Evolutionary conservation across 2,797 vertebrate genomes (phyloP).

Genomic region (Tiaroga cobitis): DNA sequence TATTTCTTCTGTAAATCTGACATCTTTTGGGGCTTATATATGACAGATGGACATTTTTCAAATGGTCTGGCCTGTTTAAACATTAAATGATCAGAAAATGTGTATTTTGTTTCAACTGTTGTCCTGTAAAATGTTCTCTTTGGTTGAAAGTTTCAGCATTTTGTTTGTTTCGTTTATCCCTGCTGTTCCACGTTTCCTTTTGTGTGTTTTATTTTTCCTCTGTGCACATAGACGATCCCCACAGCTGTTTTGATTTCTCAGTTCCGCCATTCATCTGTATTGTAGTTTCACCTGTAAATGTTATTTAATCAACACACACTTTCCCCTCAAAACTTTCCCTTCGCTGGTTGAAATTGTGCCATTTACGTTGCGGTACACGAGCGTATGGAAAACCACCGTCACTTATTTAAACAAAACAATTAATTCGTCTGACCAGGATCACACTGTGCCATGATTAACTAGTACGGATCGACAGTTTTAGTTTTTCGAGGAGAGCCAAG

Average conservation of each 20-base stretch:
- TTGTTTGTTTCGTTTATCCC: slow-evolving; percentile 12
- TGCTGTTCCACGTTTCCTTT: slow-evolving; percentile 36
- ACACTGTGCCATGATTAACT: slow-evolving; percentile 83
- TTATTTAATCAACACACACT: slow-evolving; percentile 65
- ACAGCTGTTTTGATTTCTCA: slow-evolving; percentile 65
- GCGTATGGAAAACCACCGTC: slow-evolving; percentile 59
- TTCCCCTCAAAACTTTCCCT: slow-evolving; percentile 66
- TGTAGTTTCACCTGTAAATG: slow-evolving; percentile 61
- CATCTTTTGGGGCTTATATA: not conserved
- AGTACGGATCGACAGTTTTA: slow-evolving; percentile 80
- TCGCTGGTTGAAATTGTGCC: slow-evolving; percentile 84
- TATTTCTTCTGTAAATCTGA: slow-evolving; percentile 7
- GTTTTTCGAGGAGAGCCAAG: slow-evolving; percentile 90
- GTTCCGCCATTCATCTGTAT: slow-evolving; percentile 66
- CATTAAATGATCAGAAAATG: not conserved
- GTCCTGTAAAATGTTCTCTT: not conserved
- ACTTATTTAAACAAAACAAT: slow-evolving; percentile 40
- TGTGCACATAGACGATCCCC: slow-evolving; percentile 69
- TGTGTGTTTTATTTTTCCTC: slow-evolving; percentile 36
- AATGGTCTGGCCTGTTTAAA: not conserved
- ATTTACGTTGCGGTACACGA: slow-evolving; percentile 72
- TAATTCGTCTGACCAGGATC: slow-evolving; percentile 35
- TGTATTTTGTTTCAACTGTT: slow-evolving; percentile 1
- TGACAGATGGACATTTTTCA: not conserved
- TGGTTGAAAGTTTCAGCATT: not conserved